phyloP scores from a whole-genome alignment of 1,140 invertebrate species.

The Araneus ventricosus region DNA sequence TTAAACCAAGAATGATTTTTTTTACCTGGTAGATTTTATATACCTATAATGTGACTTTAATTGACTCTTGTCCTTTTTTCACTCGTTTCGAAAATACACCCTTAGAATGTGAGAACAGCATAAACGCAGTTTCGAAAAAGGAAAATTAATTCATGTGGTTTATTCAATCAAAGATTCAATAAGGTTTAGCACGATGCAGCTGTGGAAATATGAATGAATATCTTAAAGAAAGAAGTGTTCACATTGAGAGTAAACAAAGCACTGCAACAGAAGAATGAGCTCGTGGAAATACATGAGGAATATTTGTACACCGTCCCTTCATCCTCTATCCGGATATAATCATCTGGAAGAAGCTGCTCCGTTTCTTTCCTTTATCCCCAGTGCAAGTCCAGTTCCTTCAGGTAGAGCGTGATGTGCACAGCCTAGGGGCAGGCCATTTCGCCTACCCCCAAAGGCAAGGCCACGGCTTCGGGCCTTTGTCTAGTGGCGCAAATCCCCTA shows the following conservation, averaged over 20 bases:
- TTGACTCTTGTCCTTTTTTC: no score
- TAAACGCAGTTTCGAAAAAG: no score
- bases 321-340: constrained; percentile 66
- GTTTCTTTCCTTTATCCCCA: constrained; percentile 36
- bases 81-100: no score
- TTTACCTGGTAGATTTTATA: no score
- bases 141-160: no score
- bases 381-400: constrained; percentile 36
- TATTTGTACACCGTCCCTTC: background rate
- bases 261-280: background rate
- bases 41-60: no score
- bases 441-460: constrained; percentile 73
- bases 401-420: constrained; percentile 54
- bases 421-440: constrained; percentile 63
- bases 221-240: no score
- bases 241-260: background rate
- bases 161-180: no score
- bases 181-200: no score
- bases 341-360: constrained; percentile 50
- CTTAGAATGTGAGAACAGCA: no score
- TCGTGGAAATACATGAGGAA: background rate
- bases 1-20: no score
- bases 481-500: constrained; percentile 33
- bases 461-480: constrained; percentile 68
- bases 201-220: no score